A percentile compares a stretch with the other conserved stretches of the same genome.
phyloP scores from a whole-genome alignment of 1,140 invertebrate genomes.

The Drosophila ficusphila region DNA sequence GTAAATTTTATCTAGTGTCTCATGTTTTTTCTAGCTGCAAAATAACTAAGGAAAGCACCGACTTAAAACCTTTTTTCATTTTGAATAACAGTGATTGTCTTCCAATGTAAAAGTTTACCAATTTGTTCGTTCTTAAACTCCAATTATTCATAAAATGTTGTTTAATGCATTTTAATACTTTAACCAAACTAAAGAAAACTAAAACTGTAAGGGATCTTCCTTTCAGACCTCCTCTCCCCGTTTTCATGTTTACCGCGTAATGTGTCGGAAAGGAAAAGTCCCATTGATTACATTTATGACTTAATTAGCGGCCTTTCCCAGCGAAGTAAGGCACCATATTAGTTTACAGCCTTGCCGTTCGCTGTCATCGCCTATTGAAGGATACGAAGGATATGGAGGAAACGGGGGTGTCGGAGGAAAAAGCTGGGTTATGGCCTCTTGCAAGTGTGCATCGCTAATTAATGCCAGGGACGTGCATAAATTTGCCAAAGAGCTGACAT shows the following conservation, averaged over 20 bases:
- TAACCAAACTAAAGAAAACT: not conserved
- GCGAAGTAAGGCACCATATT: constrained; percentile 43
- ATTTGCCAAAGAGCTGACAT: constrained; percentile 73
- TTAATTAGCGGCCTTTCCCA: constrained; percentile 54
- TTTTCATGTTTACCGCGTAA: not conserved
- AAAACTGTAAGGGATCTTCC: no score
- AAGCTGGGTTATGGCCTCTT: not conserved
- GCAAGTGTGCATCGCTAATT: constrained; percentile 70
- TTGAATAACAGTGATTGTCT: no score
- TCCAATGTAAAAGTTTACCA: no score
- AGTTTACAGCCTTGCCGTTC: constrained; percentile 47
- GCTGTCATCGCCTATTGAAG: constrained; percentile 50
- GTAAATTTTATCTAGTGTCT: no score
- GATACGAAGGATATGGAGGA: not conserved
- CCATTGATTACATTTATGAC: constrained; percentile 72
- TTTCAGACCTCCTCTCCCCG: not conserved
- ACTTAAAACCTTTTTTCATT: no score
- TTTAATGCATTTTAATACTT: no score
- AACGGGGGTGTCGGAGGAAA: not conserved
- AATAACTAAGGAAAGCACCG: no score
- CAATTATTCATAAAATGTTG: no score
- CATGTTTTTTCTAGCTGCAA: no score
- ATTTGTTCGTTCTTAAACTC: no score
- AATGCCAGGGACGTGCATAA: constrained; percentile 77
- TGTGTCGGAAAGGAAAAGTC: constrained; percentile 13